phyloP scores from a whole-genome alignment of 2,113 vertebrate species.

The Rhabdornis inornatus region DNA sequence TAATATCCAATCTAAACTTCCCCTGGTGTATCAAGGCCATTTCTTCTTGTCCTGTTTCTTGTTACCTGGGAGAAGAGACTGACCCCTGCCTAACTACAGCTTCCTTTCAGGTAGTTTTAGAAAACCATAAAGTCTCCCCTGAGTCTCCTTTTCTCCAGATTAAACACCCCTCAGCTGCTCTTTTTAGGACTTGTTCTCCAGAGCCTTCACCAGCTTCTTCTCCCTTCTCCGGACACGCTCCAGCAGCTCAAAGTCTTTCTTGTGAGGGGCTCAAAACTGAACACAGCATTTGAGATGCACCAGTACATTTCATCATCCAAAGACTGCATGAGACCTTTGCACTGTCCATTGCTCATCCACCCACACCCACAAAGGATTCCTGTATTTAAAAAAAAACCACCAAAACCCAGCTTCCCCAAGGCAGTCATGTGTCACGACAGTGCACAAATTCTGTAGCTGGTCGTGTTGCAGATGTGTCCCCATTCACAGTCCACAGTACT shows the following conservation, averaged over 20 bases:
- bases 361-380: neutral
- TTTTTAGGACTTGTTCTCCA: neutral
- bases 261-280: neutral
- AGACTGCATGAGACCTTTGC: neutral
- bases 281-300: neutral
- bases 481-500: rapidly evolving
- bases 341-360: neutral
- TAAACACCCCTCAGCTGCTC: neutral
- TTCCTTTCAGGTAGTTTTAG: neutral
- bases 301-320: neutral
- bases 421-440: neutral
- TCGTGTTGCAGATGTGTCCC: neutral
- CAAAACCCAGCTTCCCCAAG: neutral
- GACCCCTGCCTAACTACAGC: neutral
- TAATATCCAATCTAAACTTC: neutral
- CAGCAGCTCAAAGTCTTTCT: neutral
- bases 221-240: neutral
- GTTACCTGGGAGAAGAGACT: neutral
- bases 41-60: neutral
- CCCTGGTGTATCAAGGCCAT: neutral
- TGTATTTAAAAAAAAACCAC: neutral
- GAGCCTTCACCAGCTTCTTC: neutral
- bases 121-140: neutral
- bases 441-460: neutral
- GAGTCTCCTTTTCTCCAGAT: neutral